A percentile compares a stretch with the other conserved stretches of the same genome.
These are phyloP conservation scores for Triplophysa tibetana DNA, from an alignment of 2,113 vertebrate species.

Conservation along the genomic window DNA sequence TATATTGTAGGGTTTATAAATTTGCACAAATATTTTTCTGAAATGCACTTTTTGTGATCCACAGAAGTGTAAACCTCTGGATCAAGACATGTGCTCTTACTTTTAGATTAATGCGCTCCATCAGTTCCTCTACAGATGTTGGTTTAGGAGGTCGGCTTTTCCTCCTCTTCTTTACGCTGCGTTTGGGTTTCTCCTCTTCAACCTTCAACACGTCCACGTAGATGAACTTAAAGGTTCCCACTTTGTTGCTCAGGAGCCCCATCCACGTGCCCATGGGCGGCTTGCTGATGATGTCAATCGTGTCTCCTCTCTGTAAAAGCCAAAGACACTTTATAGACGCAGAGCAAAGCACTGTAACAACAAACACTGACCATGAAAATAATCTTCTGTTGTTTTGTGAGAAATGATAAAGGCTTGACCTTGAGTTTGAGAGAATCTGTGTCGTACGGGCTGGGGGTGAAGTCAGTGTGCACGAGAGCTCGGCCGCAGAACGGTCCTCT, in stretches of 20 bases:
- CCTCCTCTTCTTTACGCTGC: slow-evolving; percentile 79
- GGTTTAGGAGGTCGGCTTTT: slow-evolving; percentile 88
- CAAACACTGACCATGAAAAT: neutral
- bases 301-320: slow-evolving; percentile 84
- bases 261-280: slow-evolving; percentile 99
- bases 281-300: slow-evolving; percentile 97
- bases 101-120: slow-evolving; percentile 92
- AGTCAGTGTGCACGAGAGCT: slow-evolving; percentile 92
- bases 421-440: slow-evolving; percentile 96
- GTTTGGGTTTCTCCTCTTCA: slow-evolving; percentile 87
- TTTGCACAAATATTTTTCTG: no score
- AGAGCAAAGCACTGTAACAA: neutral
- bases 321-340: neutral
- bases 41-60: no score
- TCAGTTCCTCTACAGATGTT: slow-evolving; percentile 92
- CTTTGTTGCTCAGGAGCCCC: slow-evolving; percentile 93
- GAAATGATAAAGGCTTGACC: slow-evolving; percentile 65
- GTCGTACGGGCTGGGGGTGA: slow-evolving; percentile 95
- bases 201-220: slow-evolving; percentile 92
- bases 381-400: neutral
- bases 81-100: slow-evolving; percentile 63
- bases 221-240: slow-evolving; percentile 98
- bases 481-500: slow-evolving; percentile 93
- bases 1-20: no score
- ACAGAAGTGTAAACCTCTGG: neutral